Base-by-base conservation (phyloP, 2,797 vertebrate genomes). In the Pteronotus mesoamericanus region DNA sequence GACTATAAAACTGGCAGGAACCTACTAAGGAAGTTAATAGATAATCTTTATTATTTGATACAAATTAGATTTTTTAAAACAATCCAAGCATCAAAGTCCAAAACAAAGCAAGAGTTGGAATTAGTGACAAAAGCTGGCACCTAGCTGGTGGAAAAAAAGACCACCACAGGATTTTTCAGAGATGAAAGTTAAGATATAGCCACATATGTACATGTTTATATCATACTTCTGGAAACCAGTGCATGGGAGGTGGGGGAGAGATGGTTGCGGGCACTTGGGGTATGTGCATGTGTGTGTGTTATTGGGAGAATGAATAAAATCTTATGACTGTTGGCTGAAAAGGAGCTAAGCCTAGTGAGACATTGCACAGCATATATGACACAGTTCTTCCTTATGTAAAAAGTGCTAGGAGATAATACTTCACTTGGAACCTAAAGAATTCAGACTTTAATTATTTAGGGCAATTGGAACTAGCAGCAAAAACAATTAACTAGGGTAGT, bases 11-110 rank as follows among this genome's bases (percentile, higher is more conserved):
- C n/a, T 92, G 71, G 84, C 89, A 66, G 66, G 59, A 96, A 94
- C 21, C 26, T 90, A 24, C 53, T 86, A 86, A 12, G 9, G 34
- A 94, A 92, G 44, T 94, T 92, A 90, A 91, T 71, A 97, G 84
- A 84, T 94, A 85, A 92, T 92, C 77, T 93, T 90, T 80, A 95
- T 46, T 88, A 94, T 89, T 96, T 66, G 42, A 93, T 94, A 59
- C 85, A 95, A 94, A 96, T 89, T 87, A 92, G 48, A 75, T 92
- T 91, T 75, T 85, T 51, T 80, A 92, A 83, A 83, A 34, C n/a
- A 94, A 96, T 29, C 9, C n/a, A 71, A 77, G 80, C 80, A 85
- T 86, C 80, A 72, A 97, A 94, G 66, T 95, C 75, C 92, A 94
- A 86, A 91, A 94, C 78, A 91, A 96, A 94, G 46, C 37, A 68